These are phyloP conservation scores for Seriola aureovittata DNA, from an alignment of 2,113 vertebrate genomes.

Conservation along the genomic window DNA sequence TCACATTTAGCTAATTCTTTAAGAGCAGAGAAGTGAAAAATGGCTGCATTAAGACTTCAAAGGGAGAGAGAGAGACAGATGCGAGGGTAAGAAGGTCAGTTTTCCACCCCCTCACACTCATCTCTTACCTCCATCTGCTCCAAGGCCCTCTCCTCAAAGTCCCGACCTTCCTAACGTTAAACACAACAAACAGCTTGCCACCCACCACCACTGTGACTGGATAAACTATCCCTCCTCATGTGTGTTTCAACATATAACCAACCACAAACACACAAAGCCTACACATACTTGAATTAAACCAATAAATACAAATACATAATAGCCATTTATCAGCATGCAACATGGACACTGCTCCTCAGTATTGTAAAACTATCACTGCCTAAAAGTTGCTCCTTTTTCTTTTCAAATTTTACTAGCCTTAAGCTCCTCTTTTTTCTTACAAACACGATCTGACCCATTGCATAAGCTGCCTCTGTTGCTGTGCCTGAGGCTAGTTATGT, in stretches of 20 bases:
- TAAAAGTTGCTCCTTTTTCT: neutral
- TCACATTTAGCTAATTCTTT: conserved; percentile 31
- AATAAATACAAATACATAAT: conserved; percentile 14
- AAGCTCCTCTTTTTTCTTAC: conserved; percentile 10
- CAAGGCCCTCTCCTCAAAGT: conserved; percentile 69
- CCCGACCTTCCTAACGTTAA: conserved; percentile 76
- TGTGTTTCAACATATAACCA: neutral
- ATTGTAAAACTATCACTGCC: neutral
- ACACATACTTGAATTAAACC: neutral
- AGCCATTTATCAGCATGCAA: conserved; percentile 10
- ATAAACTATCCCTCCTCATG: conserved; percentile 36
- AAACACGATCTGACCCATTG: conserved; percentile 23
- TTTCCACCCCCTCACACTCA: conserved; percentile 71
- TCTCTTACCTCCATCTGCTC: conserved; percentile 74
- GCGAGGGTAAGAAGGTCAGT: conserved; percentile 58
- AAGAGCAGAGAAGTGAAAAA: conserved; percentile 35
- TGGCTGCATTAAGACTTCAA: conserved; percentile 17
- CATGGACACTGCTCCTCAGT: neutral
- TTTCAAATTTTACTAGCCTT: conserved; percentile 3
- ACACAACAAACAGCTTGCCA: conserved; percentile 74
- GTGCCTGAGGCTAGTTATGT: conserved; percentile 37
- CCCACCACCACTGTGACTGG: conserved; percentile 54
- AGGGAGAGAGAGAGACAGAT: conserved; percentile 45
- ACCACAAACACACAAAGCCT: neutral
- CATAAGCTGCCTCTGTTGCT: conserved; percentile 28